Evolutionary conservation across 2,113 vertebrate genomes (phyloP), one percentile per base, ranked within the genome.

Genomic region (Himantopus leucocephalus): DNA sequence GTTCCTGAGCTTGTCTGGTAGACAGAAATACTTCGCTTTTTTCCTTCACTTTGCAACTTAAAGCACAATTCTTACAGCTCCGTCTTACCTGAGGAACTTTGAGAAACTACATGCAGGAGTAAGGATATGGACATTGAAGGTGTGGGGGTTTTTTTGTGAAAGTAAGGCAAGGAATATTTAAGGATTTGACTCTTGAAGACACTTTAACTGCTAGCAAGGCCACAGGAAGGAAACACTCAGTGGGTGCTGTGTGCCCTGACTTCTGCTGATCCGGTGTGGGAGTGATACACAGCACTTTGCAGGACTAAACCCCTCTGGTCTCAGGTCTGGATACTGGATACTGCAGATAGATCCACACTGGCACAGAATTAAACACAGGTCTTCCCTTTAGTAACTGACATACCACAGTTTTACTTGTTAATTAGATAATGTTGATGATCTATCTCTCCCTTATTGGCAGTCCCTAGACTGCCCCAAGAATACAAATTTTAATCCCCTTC

Each of bases 181-280:
- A 70, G 63, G 45, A 39, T 66, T 88, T 80, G 22, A n/a, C 35
- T 64, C 16, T 24, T 43, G 35, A 75, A 72, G 15, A 81, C 6
- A 8, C 12, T 88, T 84, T 81, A 41, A 55, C 41, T 82, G 45
- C n/a, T 63, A 66, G 6, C 21, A 73, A 80, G 35, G 16, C 34
- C 58, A 76, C 48, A 86, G 37, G 45, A 94, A 29, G 19, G 68
- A 75, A 85, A 63, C 0, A 1, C 4, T 68, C 0, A 0, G 17
- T 26, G 20, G 4, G 10, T 12, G 3, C 56, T 75, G 21, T 13
- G 6, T 77, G 13, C 48, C 5, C 5, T 45, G 15, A 53, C 37
- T 90, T 93, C 17, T 85, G 62, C 58, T 83, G 14, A 29, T 56
- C 15, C 3, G 2, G 10, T 50, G 16, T 32, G 30, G 21, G 58